Evolutionary conservation across 2,113 vertebrate species (phyloP).

Genomic region (Pluvianellus socialis): DNA sequence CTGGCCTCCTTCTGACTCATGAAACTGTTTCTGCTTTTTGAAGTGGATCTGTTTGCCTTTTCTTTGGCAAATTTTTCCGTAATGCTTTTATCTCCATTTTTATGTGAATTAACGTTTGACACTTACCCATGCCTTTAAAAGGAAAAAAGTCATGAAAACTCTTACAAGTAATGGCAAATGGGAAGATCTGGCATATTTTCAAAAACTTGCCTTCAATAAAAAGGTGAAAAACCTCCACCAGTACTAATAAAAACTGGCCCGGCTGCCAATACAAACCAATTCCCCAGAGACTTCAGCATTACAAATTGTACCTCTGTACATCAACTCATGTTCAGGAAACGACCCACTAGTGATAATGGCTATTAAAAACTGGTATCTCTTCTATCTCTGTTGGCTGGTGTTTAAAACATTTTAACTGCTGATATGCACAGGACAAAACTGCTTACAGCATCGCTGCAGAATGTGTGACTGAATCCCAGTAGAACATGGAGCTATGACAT

Average conservation of each 20-base stretch:
- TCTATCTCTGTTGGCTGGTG: neutral
- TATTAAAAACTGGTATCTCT: fast-evolving
- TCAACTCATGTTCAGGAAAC: neutral
- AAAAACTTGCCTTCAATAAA: neutral
- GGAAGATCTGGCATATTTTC: neutral
- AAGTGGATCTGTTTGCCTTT: neutral
- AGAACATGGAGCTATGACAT: neutral
- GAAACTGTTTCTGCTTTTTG: neutral
- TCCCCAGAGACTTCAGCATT: neutral
- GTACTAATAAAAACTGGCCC: neutral
- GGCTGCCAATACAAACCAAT: neutral
- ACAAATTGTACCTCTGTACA: no score
- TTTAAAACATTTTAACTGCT: neutral
- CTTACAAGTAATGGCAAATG: neutral
- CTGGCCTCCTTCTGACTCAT: neutral
- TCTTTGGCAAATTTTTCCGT: neutral
- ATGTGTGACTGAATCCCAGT: neutral
- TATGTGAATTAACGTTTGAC: neutral
- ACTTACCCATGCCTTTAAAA: neutral
- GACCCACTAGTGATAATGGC: fast-evolving
- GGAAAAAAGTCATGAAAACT: neutral
- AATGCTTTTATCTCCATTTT: neutral
- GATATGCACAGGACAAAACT: neutral
- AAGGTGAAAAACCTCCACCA: neutral
- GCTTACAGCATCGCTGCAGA: neutral